phyloP scores from a whole-genome alignment of 1,140 invertebrate genomes.

The Cydia splendana region DNA sequence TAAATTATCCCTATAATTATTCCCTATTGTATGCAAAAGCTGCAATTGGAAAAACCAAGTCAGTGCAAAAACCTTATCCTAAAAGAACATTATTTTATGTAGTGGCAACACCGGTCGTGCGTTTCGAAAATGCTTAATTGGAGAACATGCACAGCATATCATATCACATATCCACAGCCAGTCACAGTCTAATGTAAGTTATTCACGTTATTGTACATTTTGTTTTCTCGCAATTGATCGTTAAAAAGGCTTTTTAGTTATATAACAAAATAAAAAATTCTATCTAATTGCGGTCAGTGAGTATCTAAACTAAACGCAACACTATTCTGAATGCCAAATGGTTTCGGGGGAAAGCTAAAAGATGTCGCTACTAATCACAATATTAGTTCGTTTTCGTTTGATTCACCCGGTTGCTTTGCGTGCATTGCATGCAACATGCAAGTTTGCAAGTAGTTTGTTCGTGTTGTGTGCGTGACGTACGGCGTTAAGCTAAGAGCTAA shows the following conservation, averaged over 20 bases:
- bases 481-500: slow-evolving; percentile 31
- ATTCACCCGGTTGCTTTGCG: slow-evolving; percentile 27
- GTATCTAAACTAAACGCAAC: background rate
- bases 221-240: no score
- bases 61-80: no score
- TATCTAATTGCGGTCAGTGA: background rate
- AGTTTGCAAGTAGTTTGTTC: slow-evolving; percentile 34
- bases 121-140: no score
- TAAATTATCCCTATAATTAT: background rate
- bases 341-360: background rate
- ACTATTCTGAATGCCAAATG: slow-evolving; percentile 4
- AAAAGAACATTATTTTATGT: no score
- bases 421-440: slow-evolving; percentile 28
- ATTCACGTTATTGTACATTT: no score
- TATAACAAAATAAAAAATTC: no score
- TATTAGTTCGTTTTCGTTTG: slow-evolving; percentile 29
- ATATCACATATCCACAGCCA: no score
- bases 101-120: no score
- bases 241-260: no score
- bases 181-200: no score
- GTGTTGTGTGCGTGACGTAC: slow-evolving; percentile 48
- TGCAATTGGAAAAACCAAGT: no score
- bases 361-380: slow-evolving; percentile 12
- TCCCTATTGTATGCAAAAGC: background rate
- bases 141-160: no score